Base-by-base conservation (phyloP, 2,888 invertebrate species). In the Melieria picta region DNA sequence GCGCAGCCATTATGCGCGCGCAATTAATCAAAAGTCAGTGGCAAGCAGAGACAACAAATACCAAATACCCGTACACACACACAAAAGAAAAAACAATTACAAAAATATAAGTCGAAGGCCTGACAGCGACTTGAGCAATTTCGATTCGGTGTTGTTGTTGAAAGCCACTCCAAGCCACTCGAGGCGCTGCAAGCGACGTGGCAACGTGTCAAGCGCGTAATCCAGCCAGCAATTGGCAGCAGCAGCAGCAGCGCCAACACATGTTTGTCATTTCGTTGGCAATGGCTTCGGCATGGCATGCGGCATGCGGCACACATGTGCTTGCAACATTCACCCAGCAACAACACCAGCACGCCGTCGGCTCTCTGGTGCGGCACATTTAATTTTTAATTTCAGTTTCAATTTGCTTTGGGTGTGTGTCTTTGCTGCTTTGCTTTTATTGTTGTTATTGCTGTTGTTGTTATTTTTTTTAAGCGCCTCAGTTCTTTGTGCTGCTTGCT, bases 21-120 rank as follows among this genome's bases (percentile, higher is more conserved):
- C 73, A 73, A 73, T 73, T 71, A 73, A 73, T 73, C 73, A 73
- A 73, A 71, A 52, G 73, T 67, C 70, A 65, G 60, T 57, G 45
- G 58, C 48, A 70, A 73, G 50, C 48, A 70, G 52, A 46, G 52
- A 58, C 43, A 68, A 45, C 60, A 30, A 60, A 16, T n/a, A n/a
- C 55, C 30, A 46, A 55, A 71, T 55, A 61, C 71, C 55, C 46
- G 64, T 65, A 52, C 50, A 11, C 7, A 7, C 55, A 62, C 58
- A 64, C 66, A 67, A 64, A 55, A 62, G 52, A 16, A 16, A 16
- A 30, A 30, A 30, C 30, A 30, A 30, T 30, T 30, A 2, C 30
- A 30, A 30, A 30, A 30, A 30, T 30, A 30, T 30, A 30, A 30
- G 30, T 30, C 30, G 30, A 30, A 30, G 30, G 30, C 30, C 30